Percentiles rank a stretch among this genome's conserved stretches.
Conservation (phyloP, 2,113 vertebrate species). For the Aviceda subcristata region DNA sequence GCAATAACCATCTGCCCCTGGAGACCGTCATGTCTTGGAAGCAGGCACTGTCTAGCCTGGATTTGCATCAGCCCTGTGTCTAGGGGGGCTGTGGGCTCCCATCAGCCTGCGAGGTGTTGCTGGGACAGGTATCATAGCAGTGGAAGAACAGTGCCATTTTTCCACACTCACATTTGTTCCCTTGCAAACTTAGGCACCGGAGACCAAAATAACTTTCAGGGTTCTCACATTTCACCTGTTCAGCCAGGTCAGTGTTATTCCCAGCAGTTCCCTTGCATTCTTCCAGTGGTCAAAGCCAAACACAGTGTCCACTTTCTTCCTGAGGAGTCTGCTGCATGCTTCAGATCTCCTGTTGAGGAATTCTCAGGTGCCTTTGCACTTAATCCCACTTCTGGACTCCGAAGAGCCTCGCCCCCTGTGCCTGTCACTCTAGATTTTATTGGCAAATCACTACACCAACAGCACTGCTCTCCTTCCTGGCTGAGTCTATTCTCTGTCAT, state of each 20-base stretch:
- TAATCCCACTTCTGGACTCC: background rate
- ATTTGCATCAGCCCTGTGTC: background rate
- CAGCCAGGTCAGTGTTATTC: background rate
- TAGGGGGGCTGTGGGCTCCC: background rate
- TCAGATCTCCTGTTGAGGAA: background rate
- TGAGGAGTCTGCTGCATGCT: background rate
- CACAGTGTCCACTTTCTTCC: background rate
- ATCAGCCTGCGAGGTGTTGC: background rate
- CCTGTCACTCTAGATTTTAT: background rate
- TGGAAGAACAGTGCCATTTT: background rate
- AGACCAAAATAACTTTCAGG: background rate
- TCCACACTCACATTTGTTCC: background rate
- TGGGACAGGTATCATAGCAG: background rate
- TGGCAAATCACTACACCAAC: background rate
- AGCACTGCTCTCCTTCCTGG: background rate
- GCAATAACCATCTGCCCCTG: conserved; percentile 58
- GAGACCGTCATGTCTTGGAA: conserved; percentile 13
- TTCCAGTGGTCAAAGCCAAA: background rate
- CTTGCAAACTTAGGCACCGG: background rate
- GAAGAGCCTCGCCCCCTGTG: background rate
- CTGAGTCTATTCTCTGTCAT: background rate
- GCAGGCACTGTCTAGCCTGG: background rate
- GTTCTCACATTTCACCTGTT: background rate
- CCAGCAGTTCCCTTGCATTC: background rate
- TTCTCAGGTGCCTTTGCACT: background rate